These are phyloP conservation scores for Pseudonaja textilis DNA, from an alignment of 2,113 vertebrate genomes.

Conservation along the genomic window DNA sequence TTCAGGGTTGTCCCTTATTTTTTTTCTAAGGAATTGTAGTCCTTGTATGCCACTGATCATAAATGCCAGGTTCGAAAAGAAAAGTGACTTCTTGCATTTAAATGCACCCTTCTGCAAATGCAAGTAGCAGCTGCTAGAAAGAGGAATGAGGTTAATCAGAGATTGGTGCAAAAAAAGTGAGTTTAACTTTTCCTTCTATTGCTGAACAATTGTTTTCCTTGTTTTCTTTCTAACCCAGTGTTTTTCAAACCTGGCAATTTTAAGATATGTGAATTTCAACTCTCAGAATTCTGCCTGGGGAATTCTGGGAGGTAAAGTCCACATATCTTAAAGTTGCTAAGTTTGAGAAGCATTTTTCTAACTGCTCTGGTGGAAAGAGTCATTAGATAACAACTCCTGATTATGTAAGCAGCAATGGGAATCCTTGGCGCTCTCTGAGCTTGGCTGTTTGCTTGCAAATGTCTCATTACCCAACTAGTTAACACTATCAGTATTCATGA, in stretches of 20 bases:
- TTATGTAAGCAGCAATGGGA: neutral
- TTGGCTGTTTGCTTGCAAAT: neutral
- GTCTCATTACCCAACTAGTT: neutral
- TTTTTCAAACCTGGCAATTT: neutral
- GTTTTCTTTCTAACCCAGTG: neutral
- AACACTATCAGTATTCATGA: neutral
- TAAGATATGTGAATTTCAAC: neutral
- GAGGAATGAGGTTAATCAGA: too few species aligned
- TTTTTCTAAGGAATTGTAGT: neutral
- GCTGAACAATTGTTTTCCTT: neutral
- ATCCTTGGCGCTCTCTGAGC: neutral
- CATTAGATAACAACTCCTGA: neutral
- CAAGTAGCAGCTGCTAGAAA: neutral
- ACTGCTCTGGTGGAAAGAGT: neutral
- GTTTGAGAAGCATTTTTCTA: neutral
- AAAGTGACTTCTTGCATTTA: neutral
- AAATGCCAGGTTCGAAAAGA: neutral
- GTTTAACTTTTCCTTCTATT: neutral
- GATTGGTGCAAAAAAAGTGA: neutral
- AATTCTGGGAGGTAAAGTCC: neutral
- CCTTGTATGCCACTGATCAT: neutral
- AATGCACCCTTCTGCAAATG: neutral
- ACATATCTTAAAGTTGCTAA: neutral
- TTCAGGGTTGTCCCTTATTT: neutral
- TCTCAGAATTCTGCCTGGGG: neutral